Evolutionary conservation across 2,797 vertebrate species (phyloP), one percentile per base, ranked within the genome.

Genomic region (Urocyon cinereoargenteus): DNA sequence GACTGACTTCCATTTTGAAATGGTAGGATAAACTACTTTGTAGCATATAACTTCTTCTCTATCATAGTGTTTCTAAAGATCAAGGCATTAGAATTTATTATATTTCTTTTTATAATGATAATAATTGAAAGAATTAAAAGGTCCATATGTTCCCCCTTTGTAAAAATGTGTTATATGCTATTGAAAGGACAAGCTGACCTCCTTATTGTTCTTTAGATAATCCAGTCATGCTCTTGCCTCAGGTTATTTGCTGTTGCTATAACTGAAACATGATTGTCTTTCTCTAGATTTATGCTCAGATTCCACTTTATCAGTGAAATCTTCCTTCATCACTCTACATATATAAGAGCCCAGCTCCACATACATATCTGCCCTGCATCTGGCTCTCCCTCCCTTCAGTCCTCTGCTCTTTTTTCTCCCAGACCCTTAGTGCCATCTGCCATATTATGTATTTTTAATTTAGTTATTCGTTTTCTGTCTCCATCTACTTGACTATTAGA

Each of bases 21-120:
- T 34, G 55, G 4, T 22, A 68, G 22, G 57, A 21, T 7, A 51
- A 62, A 12, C 2, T 40, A 14, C 36, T 94, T 14, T 9, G 6
- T 45, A 5, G 24, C 11, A 75, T 40, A 55, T 49, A 61, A 70
- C 59, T 90, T 81, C 0, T 90, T 26, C 19, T 53, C 4, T 77
- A 18, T 51, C 24, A n/a, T 59, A 68, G 34, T 94, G 49, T 84
- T 94, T 77, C 49, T 85, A 84, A 87, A 97, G 79, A 26, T 87
- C 16, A 72, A 66, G 22, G 6, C 5, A 55, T 19, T 18, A 72
- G 84, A 87, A 55, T 75, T 73, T 55, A 7, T 51, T 72, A 3
- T 31, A 45, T 83, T 87, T 91, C 36, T 86, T 89, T 84, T 94
- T 34, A 93, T 55, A 90, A n/a, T 96, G 49, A 57, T 68, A 77